Percentiles rank a stretch among this genome's conserved stretches.
Evolutionary conservation across 2,888 invertebrate species (phyloP).

Genomic region (Nomada fucata): DNA sequence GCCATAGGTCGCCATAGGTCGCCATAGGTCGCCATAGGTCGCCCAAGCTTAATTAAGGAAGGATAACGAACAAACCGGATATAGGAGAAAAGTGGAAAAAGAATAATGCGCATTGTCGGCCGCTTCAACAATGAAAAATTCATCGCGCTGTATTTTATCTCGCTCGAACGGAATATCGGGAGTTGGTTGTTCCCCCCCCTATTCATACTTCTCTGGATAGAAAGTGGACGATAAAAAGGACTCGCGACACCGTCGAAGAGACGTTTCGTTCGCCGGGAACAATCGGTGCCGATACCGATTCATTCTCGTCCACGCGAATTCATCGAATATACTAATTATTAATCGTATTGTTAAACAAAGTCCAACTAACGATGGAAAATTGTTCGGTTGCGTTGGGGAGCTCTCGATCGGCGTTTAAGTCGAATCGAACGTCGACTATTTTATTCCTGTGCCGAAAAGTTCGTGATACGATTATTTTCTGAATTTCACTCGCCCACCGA

Average conservation of each 20-base stretch:
- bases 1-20: too few relatives aligned
- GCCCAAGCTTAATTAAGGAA: slow-evolving; percentile 52
- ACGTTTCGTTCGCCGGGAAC: slow-evolving; percentile 24
- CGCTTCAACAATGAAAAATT: slow-evolving; percentile 55
- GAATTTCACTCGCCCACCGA: too few relatives aligned
- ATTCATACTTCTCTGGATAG: slow-evolving; percentile 36
- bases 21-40: too few relatives aligned
- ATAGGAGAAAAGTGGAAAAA: slow-evolving; percentile 55
- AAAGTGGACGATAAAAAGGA: slow-evolving; percentile 35
- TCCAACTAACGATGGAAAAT: too few relatives aligned
- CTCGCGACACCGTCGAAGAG: neutral
- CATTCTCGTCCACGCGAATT: neutral
- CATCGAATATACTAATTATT: slow-evolving; percentile 18
- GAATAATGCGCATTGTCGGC: slow-evolving; percentile 54
- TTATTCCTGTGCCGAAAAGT: too few relatives aligned
- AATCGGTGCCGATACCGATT: slow-evolving; percentile 27
- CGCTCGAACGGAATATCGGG: slow-evolving; percentile 42
- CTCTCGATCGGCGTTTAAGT: too few relatives aligned
- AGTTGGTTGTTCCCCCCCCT: slow-evolving; percentile 14
- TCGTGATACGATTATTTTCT: too few relatives aligned
- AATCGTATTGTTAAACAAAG: neutral
- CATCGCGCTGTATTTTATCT: slow-evolving; percentile 54
- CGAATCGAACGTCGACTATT: too few relatives aligned
- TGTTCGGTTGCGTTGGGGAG: too few relatives aligned
- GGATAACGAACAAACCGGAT: slow-evolving; percentile 54